Percentiles rank a stretch among this genome's conserved stretches.
Conservation (phyloP, 2,888 invertebrate genomes). For the Listrodromus nycthemerus region DNA sequence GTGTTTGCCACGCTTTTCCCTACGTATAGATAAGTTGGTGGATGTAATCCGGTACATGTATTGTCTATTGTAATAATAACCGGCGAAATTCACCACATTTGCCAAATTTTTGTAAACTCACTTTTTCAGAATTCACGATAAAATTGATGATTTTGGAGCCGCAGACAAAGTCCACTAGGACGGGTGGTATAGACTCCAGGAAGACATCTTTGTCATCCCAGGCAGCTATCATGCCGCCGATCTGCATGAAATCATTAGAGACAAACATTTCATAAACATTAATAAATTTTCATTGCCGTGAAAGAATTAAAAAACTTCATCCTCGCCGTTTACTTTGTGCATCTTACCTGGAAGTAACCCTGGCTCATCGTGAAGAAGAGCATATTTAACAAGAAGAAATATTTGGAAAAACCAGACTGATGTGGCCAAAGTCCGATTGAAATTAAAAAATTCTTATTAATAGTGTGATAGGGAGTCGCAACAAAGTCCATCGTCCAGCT, state of each 20-base stretch:
- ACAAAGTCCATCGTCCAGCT: constrained; percentile 58
- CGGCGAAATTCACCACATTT: not conserved
- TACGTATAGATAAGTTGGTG: no score
- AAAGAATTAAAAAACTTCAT: not conserved
- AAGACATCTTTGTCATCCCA: constrained; percentile 68
- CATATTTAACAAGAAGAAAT: constrained; percentile 62
- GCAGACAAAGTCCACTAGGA: constrained; percentile 67
- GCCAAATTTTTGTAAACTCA: constrained; percentile 13
- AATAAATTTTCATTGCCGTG: not conserved
- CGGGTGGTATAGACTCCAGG: constrained; percentile 67
- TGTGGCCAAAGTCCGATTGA: constrained; percentile 74
- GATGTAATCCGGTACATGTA: no score
- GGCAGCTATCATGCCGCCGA: constrained; percentile 70
- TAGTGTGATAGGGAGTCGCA: constrained; percentile 61
- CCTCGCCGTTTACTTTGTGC: not conserved
- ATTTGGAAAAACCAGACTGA: constrained; percentile 68
- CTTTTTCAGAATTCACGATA: constrained; percentile 63
- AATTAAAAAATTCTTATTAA: constrained; percentile 66
- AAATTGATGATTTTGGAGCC: constrained; percentile 66
- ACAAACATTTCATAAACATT: not conserved
- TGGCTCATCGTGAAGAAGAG: constrained; percentile 69
- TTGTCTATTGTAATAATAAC: no score
- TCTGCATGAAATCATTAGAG: constrained; percentile 41
- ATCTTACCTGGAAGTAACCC: constrained; percentile 72
- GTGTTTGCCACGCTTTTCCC: not conserved